A percentile compares a stretch with the other conserved stretches of the same genome.
These are phyloP conservation scores for Serrognathus titanus DNA, from an alignment of 2,888 invertebrate species.

Conservation along the genomic window DNA sequence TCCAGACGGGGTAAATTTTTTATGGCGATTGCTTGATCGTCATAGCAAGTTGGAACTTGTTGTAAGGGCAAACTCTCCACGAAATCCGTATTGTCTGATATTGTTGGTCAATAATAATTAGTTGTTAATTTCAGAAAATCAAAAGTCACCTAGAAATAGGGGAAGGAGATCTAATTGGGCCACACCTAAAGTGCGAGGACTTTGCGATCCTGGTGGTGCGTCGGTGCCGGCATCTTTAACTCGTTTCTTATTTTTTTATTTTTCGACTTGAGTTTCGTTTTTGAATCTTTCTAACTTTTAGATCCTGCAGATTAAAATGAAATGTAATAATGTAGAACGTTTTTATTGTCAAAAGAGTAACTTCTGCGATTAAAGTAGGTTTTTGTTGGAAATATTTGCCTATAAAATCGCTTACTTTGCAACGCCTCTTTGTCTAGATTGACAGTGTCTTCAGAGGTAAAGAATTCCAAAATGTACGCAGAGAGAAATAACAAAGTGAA, in stretches of 20 bases:
- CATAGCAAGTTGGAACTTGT: conserved; percentile 2
- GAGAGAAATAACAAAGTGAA: no score
- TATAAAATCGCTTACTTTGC: no score
- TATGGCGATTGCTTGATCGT: conserved; percentile 33
- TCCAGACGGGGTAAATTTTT: conserved; percentile 37
- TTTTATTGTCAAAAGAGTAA: no score
- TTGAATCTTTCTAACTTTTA: conserved; percentile 1
- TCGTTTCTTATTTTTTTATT: neutral
- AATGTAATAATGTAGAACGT: no score
- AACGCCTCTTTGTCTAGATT: no score
- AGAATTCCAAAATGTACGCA: no score
- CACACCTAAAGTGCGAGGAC: conserved; percentile 23
- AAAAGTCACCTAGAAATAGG: conserved; percentile 27
- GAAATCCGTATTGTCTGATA: conserved; percentile 14
- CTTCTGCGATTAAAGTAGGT: no score
- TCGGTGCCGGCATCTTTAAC: neutral
- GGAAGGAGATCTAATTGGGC: conserved; percentile 29
- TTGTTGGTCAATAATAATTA: neutral
- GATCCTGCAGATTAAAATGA: neutral
- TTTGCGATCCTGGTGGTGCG: conserved; percentile 2
- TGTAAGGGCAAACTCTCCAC: conserved; percentile 8
- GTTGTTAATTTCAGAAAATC: neutral
- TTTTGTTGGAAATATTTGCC: no score
- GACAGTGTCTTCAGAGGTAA: no score
- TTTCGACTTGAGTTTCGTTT: no score